These are phyloP conservation scores for Phengaris arion DNA, from an alignment of 2,888 invertebrate genomes.

Conservation along the genomic window DNA sequence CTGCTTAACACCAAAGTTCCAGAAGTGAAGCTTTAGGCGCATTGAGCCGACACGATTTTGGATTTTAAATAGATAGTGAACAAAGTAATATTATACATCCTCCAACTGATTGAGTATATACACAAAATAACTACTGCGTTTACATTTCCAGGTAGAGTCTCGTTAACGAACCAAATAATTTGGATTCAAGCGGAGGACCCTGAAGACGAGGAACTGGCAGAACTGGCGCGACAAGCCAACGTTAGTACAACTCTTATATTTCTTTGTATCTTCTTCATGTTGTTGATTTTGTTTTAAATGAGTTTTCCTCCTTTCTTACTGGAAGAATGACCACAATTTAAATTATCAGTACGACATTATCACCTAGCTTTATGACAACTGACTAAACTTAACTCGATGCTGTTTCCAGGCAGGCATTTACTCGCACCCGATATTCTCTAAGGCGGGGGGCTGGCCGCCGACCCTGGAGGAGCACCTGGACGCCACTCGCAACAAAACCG, in stretches of 20 bases:
- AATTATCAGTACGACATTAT: no score
- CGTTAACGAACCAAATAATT: slow-evolving; percentile 43
- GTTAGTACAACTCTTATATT: not conserved
- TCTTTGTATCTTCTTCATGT: not conserved
- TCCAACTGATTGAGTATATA: no score
- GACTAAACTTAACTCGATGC: no score
- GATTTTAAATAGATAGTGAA: no score
- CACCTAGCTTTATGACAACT: no score
- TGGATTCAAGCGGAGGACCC: slow-evolving; percentile 43
- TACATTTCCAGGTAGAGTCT: slow-evolving; percentile 43
- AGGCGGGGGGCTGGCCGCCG: slow-evolving; percentile 55
- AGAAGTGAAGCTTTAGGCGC: no score
- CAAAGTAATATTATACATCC: no score
- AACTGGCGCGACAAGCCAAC: slow-evolving; percentile 39
- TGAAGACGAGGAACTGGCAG: slow-evolving; percentile 41
- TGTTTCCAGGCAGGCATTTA: slow-evolving; percentile 61
- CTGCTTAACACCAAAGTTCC: no score
- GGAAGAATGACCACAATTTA: no score
- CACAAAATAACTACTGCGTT: not conserved
- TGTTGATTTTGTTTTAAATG: no score
- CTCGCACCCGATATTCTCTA: slow-evolving; percentile 58
- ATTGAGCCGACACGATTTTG: no score
- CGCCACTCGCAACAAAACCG: slow-evolving; percentile 45
- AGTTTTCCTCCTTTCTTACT: no score
- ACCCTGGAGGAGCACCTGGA: slow-evolving; percentile 45